These are phyloP conservation scores for Talpa occidentalis DNA, from an alignment of 2,113 vertebrate species.

Conservation along the genomic window DNA sequence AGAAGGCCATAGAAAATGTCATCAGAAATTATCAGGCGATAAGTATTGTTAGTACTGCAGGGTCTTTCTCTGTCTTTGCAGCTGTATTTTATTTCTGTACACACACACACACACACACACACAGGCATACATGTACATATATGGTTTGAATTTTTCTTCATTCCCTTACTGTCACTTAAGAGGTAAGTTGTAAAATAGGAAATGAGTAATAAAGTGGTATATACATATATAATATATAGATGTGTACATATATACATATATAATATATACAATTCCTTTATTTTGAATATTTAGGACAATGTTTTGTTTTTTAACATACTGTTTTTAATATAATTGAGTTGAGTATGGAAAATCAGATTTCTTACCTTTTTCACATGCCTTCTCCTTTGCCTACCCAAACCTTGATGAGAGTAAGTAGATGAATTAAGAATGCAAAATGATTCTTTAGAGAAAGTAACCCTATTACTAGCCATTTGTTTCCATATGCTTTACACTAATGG, in stretches of 20 bases:
- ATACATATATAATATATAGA: too few species aligned
- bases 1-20: background rate
- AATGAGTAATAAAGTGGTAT: background rate
- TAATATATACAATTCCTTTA: background rate
- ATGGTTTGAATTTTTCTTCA: background rate
- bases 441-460: background rate
- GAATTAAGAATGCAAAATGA: background rate
- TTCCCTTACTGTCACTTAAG: background rate
- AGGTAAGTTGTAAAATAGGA: background rate
- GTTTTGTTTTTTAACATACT: background rate
- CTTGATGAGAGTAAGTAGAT: background rate
- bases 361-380: background rate
- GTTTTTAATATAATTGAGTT: background rate
- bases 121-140: too few species aligned
- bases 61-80: background rate
- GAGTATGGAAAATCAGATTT: background rate
- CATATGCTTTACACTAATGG: background rate
- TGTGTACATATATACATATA: too few species aligned
- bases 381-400: background rate
- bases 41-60: background rate
- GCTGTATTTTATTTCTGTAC: background rate
- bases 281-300: background rate
- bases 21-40: background rate
- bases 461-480: background rate
- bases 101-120: background rate